phyloP scores from a whole-genome alignment of 2,797 vertebrate species.

The Chaunax sp. region DNA sequence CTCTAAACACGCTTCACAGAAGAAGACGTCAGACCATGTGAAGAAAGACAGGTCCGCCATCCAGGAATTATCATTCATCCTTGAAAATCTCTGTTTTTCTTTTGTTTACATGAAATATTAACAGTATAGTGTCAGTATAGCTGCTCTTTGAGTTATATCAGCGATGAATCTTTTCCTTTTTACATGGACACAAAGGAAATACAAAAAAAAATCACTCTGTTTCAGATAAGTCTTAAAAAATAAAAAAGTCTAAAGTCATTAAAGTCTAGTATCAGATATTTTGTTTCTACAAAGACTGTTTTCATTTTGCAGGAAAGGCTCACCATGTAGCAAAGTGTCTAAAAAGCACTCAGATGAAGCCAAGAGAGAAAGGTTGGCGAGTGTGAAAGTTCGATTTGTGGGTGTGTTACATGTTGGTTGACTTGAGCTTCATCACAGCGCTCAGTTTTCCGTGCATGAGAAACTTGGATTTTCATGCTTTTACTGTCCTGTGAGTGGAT shows the following conservation, averaged over 20 bases:
- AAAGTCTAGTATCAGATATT: not conserved
- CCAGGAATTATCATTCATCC: constrained; percentile 20
- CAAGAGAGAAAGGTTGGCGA: constrained; percentile 83
- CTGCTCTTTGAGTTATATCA: not conserved
- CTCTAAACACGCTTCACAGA: constrained; percentile 70
- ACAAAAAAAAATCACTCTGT: not conserved
- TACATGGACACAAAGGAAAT: not conserved
- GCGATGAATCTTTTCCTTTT: not conserved
- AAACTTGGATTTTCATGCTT: not conserved
- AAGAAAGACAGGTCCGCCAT: constrained; percentile 83
- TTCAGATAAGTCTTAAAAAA: not conserved
- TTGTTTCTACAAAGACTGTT: constrained; percentile 39
- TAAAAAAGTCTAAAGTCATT: not conserved
- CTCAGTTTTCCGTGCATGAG: not conserved
- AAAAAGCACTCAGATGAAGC: constrained; percentile 75
- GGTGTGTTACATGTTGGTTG: constrained; percentile 1
- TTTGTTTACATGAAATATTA: constrained; percentile 1
- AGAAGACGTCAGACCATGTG: constrained; percentile 69
- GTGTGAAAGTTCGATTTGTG: constrained; percentile 20
- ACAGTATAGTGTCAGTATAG: not conserved
- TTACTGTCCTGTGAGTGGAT: not conserved
- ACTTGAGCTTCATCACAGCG: not conserved
- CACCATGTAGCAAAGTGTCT: constrained; percentile 73
- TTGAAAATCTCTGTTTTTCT: not conserved
- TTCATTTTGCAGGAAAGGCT: constrained; percentile 80